A percentile compares a stretch with the other conserved stretches of the same genome.
phyloP scores from a whole-genome alignment of 2,113 vertebrate genomes.

The Stictonetta naevosa region DNA sequence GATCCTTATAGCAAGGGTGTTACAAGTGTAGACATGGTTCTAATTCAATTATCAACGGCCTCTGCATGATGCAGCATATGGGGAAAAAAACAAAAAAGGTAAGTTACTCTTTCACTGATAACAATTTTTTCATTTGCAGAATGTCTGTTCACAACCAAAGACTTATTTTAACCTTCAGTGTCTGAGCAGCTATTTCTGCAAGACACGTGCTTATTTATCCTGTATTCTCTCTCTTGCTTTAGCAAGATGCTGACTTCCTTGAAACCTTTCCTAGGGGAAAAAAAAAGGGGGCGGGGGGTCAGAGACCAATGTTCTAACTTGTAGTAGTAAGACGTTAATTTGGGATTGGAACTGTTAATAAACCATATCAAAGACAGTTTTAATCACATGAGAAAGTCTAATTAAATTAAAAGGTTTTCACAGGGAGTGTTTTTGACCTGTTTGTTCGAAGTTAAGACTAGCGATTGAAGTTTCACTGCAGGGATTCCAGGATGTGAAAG shows the following conservation, averaged over 20 bases:
- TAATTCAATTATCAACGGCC: not conserved
- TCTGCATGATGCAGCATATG: not conserved
- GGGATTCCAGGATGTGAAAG: not conserved
- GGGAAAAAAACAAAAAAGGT: not conserved
- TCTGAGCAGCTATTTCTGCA: not conserved
- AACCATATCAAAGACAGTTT: not conserved
- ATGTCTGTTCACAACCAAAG: not conserved
- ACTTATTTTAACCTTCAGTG: not conserved
- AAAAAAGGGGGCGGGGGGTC: not conserved
- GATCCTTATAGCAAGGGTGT: not conserved
- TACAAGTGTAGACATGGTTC: accelerated
- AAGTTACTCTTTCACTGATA: not conserved
- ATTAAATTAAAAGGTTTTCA: slow-evolving; percentile 17
- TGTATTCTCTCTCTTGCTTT: not conserved
- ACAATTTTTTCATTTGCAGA: not conserved
- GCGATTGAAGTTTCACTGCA: not conserved
- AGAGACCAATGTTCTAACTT: not conserved
- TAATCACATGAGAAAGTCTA: not conserved
- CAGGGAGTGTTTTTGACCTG: not conserved
- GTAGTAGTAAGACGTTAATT: not conserved
- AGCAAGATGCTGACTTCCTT: not conserved
- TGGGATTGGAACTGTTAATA: not conserved
- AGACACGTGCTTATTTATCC: not conserved
- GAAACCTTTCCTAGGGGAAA: not conserved
- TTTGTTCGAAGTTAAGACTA: not conserved